Evolutionary conservation across 2,888 invertebrate species (phyloP).

Genomic region (Orgyia antiqua): DNA sequence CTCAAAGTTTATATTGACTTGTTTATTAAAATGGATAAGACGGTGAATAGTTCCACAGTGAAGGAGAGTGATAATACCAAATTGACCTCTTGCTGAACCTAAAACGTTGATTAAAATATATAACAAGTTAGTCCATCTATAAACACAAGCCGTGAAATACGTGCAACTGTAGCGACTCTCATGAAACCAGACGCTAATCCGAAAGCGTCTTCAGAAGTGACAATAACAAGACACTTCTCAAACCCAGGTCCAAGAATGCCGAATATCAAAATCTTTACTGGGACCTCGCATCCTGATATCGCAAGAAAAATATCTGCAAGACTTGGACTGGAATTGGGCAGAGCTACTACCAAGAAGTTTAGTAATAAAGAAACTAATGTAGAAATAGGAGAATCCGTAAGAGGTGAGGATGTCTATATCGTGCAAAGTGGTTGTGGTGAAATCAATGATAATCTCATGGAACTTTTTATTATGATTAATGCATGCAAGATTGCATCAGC

Average conservation of each 20-base stretch:
- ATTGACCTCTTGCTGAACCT: slow-evolving; percentile 57
- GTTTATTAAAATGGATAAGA: slow-evolving; percentile 34
- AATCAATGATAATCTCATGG: slow-evolving; percentile 95
- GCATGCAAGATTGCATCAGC: slow-evolving; percentile 96
- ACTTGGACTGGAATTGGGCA: slow-evolving; percentile 95
- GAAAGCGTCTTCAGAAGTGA: slow-evolving; percentile 22
- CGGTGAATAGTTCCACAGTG: slow-evolving; percentile 41
- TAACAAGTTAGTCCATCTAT: slow-evolving; percentile 42
- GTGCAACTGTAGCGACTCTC: slow-evolving; percentile 33
- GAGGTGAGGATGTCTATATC: slow-evolving; percentile 96
- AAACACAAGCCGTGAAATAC: slow-evolving; percentile 34
- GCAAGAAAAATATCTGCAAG: slow-evolving; percentile 97
- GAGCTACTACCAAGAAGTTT: slow-evolving; percentile 98
- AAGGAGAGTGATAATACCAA: slow-evolving; percentile 42
- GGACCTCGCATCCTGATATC: slow-evolving; percentile 97
- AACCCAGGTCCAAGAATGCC: slow-evolving; percentile 86
- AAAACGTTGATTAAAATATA: slow-evolving; percentile 49
- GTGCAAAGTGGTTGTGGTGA: slow-evolving; percentile 94
- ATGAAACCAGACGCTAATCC: slow-evolving; percentile 50
- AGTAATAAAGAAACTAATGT: slow-evolving; percentile 98
- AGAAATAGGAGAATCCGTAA: slow-evolving; percentile 93
- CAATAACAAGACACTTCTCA: slow-evolving; percentile 20
- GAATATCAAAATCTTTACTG: slow-evolving; percentile 99
- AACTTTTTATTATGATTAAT: slow-evolving; percentile 94
- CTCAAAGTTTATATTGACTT: slow-evolving; percentile 20